These are phyloP conservation scores for Imbricaverruca yamaguchii DNA, from an alignment of 2,888 invertebrate genomes.

Conservation along the genomic window DNA sequence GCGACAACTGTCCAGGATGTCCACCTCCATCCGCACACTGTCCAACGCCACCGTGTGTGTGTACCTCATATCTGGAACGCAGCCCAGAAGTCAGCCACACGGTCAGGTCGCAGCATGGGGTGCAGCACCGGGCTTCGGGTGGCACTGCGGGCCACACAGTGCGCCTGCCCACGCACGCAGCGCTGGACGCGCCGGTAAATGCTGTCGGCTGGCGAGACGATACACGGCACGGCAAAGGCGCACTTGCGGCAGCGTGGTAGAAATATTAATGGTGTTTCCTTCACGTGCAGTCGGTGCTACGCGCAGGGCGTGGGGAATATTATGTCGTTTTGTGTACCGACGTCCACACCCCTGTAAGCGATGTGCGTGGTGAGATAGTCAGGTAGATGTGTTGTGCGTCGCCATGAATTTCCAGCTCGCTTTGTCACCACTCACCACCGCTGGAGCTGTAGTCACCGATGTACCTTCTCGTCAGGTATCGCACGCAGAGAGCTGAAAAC, in stretches of 20 bases:
- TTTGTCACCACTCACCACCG: neutral
- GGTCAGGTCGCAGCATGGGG: too few relatives aligned
- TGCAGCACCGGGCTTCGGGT: too few relatives aligned
- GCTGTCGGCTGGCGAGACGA: neutral
- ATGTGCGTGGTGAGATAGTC: neutral
- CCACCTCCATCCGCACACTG: neutral
- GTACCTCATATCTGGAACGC: neutral
- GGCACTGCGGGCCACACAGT: too few relatives aligned
- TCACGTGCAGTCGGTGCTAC: neutral
- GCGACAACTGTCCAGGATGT: neutral
- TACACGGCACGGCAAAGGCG: neutral
- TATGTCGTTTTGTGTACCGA: neutral
- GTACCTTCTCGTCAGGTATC: conserved; percentile 66
- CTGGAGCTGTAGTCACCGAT: conserved; percentile 59
- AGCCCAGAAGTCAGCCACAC: too few relatives aligned
- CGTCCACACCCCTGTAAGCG: neutral
- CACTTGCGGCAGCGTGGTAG: neutral
- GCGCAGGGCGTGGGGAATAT: neutral
- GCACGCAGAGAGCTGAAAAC: conserved; percentile 62
- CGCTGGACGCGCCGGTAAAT: too few relatives aligned
- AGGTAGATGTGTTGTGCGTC: neutral
- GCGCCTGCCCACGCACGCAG: too few relatives aligned
- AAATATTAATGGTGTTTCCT: neutral
- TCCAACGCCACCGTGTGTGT: neutral
- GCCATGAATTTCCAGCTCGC: neutral